Conservation (phyloP, 2,797 vertebrate genomes). For the Falco columbarius region DNA sequence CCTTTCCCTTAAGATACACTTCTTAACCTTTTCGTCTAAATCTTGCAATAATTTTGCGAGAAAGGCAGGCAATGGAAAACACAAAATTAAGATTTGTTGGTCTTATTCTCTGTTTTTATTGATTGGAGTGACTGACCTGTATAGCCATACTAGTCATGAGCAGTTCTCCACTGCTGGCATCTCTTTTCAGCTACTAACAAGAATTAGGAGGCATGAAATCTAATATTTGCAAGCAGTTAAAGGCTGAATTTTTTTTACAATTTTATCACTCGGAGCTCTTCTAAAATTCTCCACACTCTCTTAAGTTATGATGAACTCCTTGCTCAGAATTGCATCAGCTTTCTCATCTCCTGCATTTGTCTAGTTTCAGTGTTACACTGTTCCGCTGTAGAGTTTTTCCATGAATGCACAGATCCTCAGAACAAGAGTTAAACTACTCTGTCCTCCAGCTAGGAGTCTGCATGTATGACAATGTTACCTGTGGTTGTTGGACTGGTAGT, state of each 20-base stretch:
- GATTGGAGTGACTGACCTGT: background rate
- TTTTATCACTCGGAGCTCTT: background rate
- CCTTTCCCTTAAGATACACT: background rate
- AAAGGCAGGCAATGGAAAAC: background rate
- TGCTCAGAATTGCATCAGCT: background rate
- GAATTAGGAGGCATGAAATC: background rate
- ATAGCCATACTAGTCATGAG: background rate
- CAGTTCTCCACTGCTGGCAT: background rate
- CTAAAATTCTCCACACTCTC: background rate
- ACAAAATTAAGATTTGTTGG: background rate
- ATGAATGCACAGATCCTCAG: rapidly evolving
- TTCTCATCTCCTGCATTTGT: background rate
- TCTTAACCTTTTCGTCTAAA: background rate
- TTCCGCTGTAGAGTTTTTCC: no score
- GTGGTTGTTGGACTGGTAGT: background rate
- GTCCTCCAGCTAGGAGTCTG: background rate
- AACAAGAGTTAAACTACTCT: background rate
- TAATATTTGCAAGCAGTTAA: background rate
- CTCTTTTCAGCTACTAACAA: background rate
- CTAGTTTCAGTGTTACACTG: rapidly evolving
- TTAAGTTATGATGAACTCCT: background rate
- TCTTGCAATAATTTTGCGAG: background rate
- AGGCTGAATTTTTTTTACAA: background rate
- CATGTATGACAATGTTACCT: rapidly evolving
- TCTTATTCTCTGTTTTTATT: background rate